Evolutionary conservation across 2,797 vertebrate species (phyloP).

Genomic region (Sebastes steindachneri): DNA sequence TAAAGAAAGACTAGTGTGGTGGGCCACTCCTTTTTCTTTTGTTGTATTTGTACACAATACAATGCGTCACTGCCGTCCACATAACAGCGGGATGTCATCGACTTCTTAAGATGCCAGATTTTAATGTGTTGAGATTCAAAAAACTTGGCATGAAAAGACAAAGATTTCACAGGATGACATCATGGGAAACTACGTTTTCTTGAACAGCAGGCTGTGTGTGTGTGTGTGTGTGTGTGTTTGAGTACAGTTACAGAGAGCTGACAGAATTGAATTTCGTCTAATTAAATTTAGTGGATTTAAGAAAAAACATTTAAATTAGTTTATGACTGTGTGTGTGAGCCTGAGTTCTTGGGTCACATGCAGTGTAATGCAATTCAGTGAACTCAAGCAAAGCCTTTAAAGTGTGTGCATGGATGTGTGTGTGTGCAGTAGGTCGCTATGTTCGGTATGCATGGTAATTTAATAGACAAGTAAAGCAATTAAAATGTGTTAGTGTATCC

Average conservation of each 20-base stretch:
- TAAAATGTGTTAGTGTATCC: conserved; percentile 34
- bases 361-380: conserved; percentile 23
- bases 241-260: neutral
- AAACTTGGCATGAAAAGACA: neutral
- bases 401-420: conserved; percentile 1
- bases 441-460: neutral
- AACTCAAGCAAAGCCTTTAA: conserved; percentile 16
- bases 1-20: neutral
- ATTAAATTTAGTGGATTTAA: neutral
- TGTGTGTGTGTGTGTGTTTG: neutral
- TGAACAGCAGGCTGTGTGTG: neutral
- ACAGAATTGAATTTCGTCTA: neutral
- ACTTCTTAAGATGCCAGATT: neutral
- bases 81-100: neutral
- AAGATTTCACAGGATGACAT: neutral
- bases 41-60: neutral
- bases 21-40: neutral
- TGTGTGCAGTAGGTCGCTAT: neutral
- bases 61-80: neutral
- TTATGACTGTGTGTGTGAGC: conserved; percentile 4
- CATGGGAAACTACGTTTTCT: neutral
- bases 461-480: conserved; percentile 31
- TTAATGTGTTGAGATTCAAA: neutral
- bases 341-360: conserved; percentile 4
- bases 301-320: neutral